Conservation (phyloP, 2,888 invertebrate species). For the Germaria angustata region DNA sequence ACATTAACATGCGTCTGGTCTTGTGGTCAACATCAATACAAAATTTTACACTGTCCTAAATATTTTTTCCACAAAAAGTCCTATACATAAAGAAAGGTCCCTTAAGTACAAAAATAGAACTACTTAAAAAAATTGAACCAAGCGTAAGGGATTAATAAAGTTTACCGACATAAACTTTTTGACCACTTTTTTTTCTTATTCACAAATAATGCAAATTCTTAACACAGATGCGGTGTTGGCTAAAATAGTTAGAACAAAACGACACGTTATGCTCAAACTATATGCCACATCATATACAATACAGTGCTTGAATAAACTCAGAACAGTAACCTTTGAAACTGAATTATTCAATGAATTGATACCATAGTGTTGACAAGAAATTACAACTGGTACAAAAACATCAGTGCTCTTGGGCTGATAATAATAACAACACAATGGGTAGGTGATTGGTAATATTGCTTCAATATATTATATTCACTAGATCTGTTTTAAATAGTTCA, state of each 20-base stretch:
- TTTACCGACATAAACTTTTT: neutral
- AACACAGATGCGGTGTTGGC: neutral
- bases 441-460: too few relatives aligned
- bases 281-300: neutral
- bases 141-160: neutral
- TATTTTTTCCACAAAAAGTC: neutral
- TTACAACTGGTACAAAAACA: neutral
- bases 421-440: neutral
- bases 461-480: too few relatives aligned
- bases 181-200: neutral
- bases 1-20: conserved; percentile 52
- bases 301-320: conserved; percentile 11
- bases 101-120: neutral
- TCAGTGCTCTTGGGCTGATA: neutral
- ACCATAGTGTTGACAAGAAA: neutral
- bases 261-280: neutral
- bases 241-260: neutral
- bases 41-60: neutral
- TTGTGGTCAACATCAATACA: conserved; percentile 28
- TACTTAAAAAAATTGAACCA: conserved; percentile 10
- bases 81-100: neutral
- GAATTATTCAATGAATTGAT: conserved; percentile 14
- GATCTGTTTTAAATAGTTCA: too few relatives aligned
- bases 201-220: conserved; percentile 9
- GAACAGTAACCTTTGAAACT: conserved; percentile 27